Base-by-base conservation (phyloP, 2,888 invertebrate genomes). In the Cheilosia urbana region DNA sequence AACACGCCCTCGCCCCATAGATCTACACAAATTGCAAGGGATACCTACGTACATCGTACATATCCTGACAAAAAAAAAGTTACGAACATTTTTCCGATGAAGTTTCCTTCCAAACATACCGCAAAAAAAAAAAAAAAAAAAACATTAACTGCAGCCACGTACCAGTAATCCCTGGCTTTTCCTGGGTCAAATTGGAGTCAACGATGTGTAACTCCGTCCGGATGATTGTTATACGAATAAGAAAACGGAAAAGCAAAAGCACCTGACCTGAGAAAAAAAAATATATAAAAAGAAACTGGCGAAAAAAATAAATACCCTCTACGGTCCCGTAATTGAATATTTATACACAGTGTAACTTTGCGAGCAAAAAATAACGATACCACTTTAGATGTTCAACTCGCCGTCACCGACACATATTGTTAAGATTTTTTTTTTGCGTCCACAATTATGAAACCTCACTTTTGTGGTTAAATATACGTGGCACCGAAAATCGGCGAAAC, bases 391-490 rank as follows among this genome's bases (percentile, higher is more conserved):
- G 71, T 40, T 78, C 53, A 69, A 34, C 45, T 62, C 15, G 11
- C 42, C 60, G 47, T 45, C 55, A 30, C 47, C 66, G 19, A 47
- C 34, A 19, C 42, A 53, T 58, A 34, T 77, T 60, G 77, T 69
- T 71, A 49, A 79, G 79, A 66, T 71, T 51, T 45, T 57, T 13
- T 37, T 11, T 37, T 13, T 37, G 0, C 4, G 11, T 72, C 68
- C 76, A 77, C 76, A 85, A 77, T 84, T 85, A 81, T 68, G 72
- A 81, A 85, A 85, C 85, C 80, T 72, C 85, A 81, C 65, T 80
- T 66, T 77, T 76, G 85, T 58, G 85, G 85, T 85, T 60, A 13
- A 37, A 71, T 75, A 65, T 76, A 75, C 76, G 76, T 58, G 72
- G 81, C 68, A 72, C 63, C 71, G 30, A 80, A 85, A 85, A 84